A percentile compares a stretch with the other conserved stretches of the same genome.
Evolutionary conservation across 2,113 vertebrate genomes (phyloP).

Genomic region (Progne subis): DNA sequence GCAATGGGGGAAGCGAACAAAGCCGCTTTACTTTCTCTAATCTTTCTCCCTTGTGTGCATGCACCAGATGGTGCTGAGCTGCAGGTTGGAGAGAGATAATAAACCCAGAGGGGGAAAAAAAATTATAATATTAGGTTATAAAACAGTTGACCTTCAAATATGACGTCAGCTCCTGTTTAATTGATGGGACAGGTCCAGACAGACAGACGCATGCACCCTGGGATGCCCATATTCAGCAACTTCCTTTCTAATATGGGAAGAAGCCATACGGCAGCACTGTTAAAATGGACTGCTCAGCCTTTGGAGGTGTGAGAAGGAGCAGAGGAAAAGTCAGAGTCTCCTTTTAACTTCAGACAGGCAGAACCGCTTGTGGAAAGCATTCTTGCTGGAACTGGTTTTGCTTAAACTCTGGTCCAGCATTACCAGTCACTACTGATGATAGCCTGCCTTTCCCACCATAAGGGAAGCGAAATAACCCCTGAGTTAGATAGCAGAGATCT

Average conservation of each 20-base stretch:
- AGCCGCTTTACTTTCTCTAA: conserved; percentile 37
- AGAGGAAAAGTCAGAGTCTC: not conserved
- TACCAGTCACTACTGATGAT: not conserved
- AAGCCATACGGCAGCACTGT: not conserved
- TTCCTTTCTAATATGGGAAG: not conserved
- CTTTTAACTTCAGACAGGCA: not conserved
- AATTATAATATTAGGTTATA: not conserved
- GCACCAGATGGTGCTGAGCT: conserved; percentile 40
- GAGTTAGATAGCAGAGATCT: not conserved
- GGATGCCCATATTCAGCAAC: not conserved
- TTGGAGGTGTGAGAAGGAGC: not conserved
- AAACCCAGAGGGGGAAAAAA: conserved; percentile 24
- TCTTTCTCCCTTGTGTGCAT: conserved; percentile 8
- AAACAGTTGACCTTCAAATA: conserved; percentile 56
- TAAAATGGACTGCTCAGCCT: not conserved
- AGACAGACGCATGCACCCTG: conserved; percentile 11
- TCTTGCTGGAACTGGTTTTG: not conserved
- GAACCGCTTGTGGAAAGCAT: not conserved
- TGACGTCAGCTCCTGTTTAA: conserved; percentile 17
- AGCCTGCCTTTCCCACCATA: not conserved
- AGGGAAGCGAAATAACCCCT: not conserved
- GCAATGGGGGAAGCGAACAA: not conserved
- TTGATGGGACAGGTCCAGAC: conserved; percentile 28
- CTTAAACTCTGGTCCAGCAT: not conserved
- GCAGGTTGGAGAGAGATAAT: conserved; percentile 45